Base-by-base conservation (phyloP, 1,140 invertebrate species). In the Manduca sexta region DNA sequence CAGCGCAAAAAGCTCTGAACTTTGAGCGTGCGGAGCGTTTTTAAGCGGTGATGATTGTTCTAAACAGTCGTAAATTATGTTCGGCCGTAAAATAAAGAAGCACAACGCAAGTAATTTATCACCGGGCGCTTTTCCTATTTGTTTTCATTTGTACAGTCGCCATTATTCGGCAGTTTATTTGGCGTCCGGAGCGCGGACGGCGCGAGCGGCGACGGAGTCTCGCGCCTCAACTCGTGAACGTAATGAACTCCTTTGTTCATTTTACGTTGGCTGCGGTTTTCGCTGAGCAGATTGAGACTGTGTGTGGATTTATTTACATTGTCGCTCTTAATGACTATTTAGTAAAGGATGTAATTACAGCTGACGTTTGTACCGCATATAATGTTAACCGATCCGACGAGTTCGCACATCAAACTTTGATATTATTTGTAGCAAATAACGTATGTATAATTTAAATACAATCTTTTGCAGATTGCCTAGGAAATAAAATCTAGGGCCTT, bases 121-220 rank as follows among this genome's bases (percentile, higher is more conserved):
- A 62, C 42, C 42, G 46, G 12, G 51, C 49, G 59, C 55, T 59
- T 53, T 55, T 55, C 53, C 51, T 64, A 68, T 68, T 68, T 68
- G 60, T 68, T 59, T 64, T 57, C 60, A 64, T 67, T 67, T 64
- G 57, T 57, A 33, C 51, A 42, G 48, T 53, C 44, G 60, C 43
- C 64, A 67, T 67, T 57, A 60, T 63, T 56, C 52, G 54, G 49
- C 60, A 64, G 49, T 64, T 63, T 59, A 60, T 66, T 63, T 45
- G 52, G 46, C 35, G 44, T 56, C 49, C 42, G 52, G 55, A 50
- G 55, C 14, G 39, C 33, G 39, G 55, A 50, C 57, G 18, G 39
- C 33, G 39, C 39, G 46, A n/a, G 38, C 15, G 7, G 21, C 39
- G 14, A 26, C 21, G 21, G 3, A 7, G n/a, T 2, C 21, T 2